phyloP scores from a whole-genome alignment of 2,797 vertebrate species.

The Loriculus beryllinus region DNA sequence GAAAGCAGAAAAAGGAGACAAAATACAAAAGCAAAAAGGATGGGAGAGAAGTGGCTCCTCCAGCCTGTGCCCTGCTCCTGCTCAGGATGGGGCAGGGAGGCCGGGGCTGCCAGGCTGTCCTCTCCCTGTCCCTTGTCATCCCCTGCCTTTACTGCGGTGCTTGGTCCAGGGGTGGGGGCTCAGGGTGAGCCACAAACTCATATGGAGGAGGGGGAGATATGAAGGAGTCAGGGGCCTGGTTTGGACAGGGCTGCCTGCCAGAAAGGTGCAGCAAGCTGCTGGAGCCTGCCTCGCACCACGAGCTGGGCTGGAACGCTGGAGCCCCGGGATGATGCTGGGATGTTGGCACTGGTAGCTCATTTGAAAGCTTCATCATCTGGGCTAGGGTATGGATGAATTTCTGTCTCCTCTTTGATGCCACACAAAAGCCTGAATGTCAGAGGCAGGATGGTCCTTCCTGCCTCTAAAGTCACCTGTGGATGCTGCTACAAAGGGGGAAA shows the following conservation, averaged over 20 bases:
- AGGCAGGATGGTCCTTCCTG: background rate
- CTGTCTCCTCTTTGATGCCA: background rate
- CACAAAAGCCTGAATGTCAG: background rate
- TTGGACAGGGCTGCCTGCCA: background rate
- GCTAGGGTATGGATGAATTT: background rate
- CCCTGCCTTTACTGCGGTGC: accelerated
- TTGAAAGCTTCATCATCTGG: background rate
- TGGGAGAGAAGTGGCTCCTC: background rate
- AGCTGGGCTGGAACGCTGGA: background rate
- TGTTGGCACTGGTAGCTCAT: background rate
- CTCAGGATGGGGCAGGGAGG: background rate
- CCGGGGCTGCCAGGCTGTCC: background rate
- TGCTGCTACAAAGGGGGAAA: background rate
- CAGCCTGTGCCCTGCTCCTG: background rate
- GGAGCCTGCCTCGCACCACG: accelerated
- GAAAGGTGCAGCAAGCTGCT: background rate
- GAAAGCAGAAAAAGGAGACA: conserved; percentile 6
- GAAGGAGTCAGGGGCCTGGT: background rate
- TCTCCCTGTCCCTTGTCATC: background rate
- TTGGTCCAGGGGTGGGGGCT: background rate
- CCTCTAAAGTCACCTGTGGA: background rate
- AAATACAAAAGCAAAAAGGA: background rate
- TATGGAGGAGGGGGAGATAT: accelerated
- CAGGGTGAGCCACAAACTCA: background rate
- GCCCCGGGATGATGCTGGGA: background rate